These are phyloP conservation scores for Aleiodes alternator DNA, from an alignment of 2,888 invertebrate species.

Conservation along the genomic window DNA sequence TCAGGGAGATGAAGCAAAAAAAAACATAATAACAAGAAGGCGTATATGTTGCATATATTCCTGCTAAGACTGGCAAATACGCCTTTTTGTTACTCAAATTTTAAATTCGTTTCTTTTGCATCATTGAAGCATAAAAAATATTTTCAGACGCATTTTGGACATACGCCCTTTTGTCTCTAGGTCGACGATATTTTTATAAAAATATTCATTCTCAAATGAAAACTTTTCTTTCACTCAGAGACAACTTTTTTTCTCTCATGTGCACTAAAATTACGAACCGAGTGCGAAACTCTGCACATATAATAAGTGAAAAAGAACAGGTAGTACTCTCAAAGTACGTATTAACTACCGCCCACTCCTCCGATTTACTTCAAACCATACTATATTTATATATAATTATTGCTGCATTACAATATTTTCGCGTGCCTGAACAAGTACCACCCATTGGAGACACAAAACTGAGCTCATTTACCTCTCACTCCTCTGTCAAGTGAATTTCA, in stretches of 20 bases:
- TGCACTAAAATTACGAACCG: slow-evolving; percentile 3
- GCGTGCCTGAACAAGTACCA: slow-evolving; percentile 42
- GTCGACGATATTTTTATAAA: too few relatives aligned
- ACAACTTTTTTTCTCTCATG: background rate
- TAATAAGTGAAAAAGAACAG: slow-evolving; percentile 29
- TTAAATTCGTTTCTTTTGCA: too few relatives aligned
- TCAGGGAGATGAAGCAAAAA: too few relatives aligned
- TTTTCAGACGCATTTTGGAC: too few relatives aligned
- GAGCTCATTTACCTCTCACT: background rate
- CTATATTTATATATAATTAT: slow-evolving; percentile 28
- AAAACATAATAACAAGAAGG: too few relatives aligned
- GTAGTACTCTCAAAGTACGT: background rate
- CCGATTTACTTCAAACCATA: background rate
- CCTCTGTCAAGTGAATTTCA: background rate
- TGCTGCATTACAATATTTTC: slow-evolving; percentile 35
- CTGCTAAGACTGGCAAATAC: too few relatives aligned
- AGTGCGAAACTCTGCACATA: slow-evolving; percentile 29
- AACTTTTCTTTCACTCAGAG: background rate
- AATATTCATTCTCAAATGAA: too few relatives aligned
- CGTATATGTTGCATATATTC: too few relatives aligned
- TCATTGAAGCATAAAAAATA: too few relatives aligned
- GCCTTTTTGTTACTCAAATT: too few relatives aligned
- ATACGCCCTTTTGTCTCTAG: too few relatives aligned
- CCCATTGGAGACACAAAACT: slow-evolving; percentile 33
- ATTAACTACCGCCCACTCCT: slow-evolving; percentile 33